These are phyloP conservation scores for Misgurnus mizolepis DNA, from an alignment of 2,113 vertebrate species.

Conservation along the genomic window DNA sequence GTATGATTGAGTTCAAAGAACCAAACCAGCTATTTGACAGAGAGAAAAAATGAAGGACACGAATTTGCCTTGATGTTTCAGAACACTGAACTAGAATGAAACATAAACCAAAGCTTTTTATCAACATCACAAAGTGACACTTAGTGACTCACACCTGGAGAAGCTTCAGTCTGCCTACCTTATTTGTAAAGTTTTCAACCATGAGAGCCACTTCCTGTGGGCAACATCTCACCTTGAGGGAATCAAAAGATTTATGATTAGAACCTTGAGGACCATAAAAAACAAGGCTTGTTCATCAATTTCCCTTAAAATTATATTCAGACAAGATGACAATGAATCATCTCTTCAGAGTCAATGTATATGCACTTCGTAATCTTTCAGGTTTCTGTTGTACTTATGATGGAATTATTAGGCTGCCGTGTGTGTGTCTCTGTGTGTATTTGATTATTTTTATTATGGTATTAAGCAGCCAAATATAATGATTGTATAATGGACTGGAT, in stretches of 20 bases:
- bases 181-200: conserved; percentile 3
- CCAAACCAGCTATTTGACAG: background rate
- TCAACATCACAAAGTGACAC: conserved; percentile 17
- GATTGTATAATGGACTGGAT: too few species aligned
- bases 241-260: conserved; percentile 35
- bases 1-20: conserved; percentile 11
- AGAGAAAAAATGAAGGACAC: conserved; percentile 22
- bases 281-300: conserved; percentile 27
- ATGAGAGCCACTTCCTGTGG: conserved; percentile 26
- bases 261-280: conserved; percentile 29
- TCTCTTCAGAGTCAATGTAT: conserved; percentile 5
- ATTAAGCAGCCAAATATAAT: too few species aligned
- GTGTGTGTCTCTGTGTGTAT: too few species aligned
- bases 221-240: conserved; percentile 36
- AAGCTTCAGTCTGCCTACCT: background rate
- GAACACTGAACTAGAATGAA: conserved; percentile 4
- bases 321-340: background rate
- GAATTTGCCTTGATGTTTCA: conserved; percentile 15
- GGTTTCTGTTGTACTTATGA: background rate
- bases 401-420: too few species aligned
- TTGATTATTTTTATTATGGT: too few species aligned
- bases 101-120: conserved; percentile 5
- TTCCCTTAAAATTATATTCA: conserved; percentile 26
- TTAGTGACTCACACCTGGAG: conserved; percentile 14
- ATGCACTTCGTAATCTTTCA: background rate